Evolutionary conservation across 2,888 invertebrate genomes (phyloP).

Genomic region (Meandrusa payeni): DNA sequence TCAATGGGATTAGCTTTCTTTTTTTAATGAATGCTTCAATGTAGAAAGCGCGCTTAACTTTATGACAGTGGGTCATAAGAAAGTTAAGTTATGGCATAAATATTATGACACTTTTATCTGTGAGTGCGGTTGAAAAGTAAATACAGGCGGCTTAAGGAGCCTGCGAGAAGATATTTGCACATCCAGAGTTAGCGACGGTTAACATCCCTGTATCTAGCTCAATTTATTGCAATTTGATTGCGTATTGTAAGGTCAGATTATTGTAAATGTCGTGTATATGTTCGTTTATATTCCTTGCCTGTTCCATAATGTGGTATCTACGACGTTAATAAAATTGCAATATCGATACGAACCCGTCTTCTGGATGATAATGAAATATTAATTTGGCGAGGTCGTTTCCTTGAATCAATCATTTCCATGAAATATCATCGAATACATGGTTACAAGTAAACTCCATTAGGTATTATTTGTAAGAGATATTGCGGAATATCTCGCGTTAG

Average conservation of each 20-base stretch:
- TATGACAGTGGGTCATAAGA: conserved; percentile 73
- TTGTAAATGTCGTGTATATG: conserved; percentile 35
- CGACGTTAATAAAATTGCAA: conserved; percentile 21
- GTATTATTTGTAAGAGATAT: conserved; percentile 38
- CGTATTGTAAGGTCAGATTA: conserved; percentile 47
- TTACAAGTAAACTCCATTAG: conserved; percentile 69
- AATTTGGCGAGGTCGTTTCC: conserved; percentile 31
- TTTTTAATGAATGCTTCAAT: conserved; percentile 38
- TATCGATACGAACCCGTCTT: conserved; percentile 16
- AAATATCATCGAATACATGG: conserved; percentile 46
- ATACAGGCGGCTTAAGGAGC: conserved; percentile 51
- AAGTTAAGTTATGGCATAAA: conserved; percentile 74
- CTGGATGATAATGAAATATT: conserved; percentile 34
- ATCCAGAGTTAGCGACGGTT: conserved; percentile 35
- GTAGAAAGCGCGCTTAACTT: conserved; percentile 67
- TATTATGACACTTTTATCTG: conserved; percentile 79
- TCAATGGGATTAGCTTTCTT: conserved; percentile 44
- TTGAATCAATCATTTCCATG: conserved; percentile 55
- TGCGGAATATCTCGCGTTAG: conserved; percentile 35
- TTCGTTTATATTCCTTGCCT: conserved; percentile 20
- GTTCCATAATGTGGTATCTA: conserved; percentile 14
- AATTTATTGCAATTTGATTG: conserved; percentile 50
- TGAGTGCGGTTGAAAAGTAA: conserved; percentile 70
- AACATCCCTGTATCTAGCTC: conserved; percentile 38
- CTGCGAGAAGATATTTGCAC: conserved; percentile 49